Conservation (phyloP, 2,888 invertebrate species). For the Peribatodes rhomboidaria region DNA sequence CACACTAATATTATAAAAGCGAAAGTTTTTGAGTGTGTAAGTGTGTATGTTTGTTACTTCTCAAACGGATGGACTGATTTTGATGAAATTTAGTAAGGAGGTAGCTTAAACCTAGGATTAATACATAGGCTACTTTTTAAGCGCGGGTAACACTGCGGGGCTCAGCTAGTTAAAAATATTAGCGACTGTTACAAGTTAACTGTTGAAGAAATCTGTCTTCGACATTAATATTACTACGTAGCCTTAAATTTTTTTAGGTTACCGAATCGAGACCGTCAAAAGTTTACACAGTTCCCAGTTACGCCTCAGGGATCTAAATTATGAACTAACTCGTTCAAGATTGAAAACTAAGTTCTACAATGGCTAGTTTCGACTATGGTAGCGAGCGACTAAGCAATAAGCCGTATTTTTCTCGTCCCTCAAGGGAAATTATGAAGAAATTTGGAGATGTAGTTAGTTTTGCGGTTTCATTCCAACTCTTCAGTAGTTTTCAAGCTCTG, state of each 20-base stretch:
- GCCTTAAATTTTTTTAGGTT: slow-evolving; percentile 48
- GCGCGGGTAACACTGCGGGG: no score
- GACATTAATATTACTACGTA: background rate
- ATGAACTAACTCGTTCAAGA: slow-evolving; percentile 73
- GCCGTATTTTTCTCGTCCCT: slow-evolving; percentile 64
- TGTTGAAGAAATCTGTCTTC: slow-evolving; percentile 3
- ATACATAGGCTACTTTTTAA: no score
- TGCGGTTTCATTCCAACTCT: background rate
- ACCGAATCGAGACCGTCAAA: slow-evolving; percentile 61
- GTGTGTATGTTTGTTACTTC: no score
- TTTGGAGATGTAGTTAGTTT: slow-evolving; percentile 26
- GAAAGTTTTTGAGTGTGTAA: no score
- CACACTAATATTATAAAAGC: no score
- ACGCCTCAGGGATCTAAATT: slow-evolving; percentile 67
- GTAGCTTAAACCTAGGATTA: no score
- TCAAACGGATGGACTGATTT: no score
- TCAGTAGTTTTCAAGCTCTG: slow-evolving; percentile 2
- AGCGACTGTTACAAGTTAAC: no score
- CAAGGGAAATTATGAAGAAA: slow-evolving; percentile 65
- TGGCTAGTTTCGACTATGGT: slow-evolving; percentile 59
- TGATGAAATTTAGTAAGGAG: no score
- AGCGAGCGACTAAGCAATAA: slow-evolving; percentile 58
- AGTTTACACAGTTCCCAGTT: slow-evolving; percentile 59
- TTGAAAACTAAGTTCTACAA: slow-evolving; percentile 74
- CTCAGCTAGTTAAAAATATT: no score